Evolutionary conservation across 2,113 vertebrate genomes (phyloP).

Genomic region (Thinocorus orbignyianus): DNA sequence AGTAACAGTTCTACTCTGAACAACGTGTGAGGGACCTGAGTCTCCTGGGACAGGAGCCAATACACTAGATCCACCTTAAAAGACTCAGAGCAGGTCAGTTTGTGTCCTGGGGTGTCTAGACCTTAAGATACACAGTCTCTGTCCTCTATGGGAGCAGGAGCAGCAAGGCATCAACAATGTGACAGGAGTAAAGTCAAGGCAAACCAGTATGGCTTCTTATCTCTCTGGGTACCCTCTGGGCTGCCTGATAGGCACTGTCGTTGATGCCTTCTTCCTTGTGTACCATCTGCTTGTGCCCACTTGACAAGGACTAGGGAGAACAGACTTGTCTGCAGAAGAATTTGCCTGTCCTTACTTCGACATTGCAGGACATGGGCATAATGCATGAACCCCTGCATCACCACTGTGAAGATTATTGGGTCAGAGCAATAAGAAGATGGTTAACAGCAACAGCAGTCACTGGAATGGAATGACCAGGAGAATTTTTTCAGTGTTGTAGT

Average conservation of each 20-base stretch:
- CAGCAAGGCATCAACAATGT: not conserved
- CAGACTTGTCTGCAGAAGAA: not conserved
- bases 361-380: not conserved
- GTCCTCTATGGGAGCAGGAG: not conserved
- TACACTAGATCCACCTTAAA: not conserved
- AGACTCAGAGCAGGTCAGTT: not conserved
- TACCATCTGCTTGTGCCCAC: not conserved
- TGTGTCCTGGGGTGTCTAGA: not conserved
- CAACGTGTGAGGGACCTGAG: not conserved
- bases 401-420: not conserved
- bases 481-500: not conserved
- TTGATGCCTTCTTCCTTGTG: not conserved
- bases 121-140: not conserved
- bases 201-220: not conserved
- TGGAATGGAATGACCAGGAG: not conserved
- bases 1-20: not conserved
- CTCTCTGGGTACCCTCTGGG: not conserved
- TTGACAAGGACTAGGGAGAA: not conserved
- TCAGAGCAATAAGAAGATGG: slow-evolving; percentile 43
- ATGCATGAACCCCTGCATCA: not conserved
- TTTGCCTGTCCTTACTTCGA: not conserved
- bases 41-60: not conserved
- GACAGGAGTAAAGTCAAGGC: not conserved
- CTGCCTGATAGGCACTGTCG: not conserved
- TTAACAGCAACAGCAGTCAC: slow-evolving; percentile 6